Evolutionary conservation across 2,113 vertebrate genomes (phyloP).

Genomic region (Gobiocypris rarus): DNA sequence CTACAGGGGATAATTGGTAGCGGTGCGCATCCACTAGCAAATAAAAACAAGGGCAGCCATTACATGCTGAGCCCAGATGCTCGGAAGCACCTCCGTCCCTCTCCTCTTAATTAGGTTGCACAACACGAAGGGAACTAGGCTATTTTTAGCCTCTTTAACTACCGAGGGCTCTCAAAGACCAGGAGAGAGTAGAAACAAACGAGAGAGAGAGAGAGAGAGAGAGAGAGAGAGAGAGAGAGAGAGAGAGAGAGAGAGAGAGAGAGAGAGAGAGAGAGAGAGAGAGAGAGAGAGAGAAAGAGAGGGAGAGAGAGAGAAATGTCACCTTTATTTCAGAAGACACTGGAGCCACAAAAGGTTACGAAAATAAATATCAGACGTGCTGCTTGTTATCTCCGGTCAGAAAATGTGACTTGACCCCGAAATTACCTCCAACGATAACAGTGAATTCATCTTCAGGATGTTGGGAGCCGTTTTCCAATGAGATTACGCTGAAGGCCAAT

Average conservation of each 20-base stretch:
- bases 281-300: not conserved
- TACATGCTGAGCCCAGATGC: constrained; percentile 55
- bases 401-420: constrained; percentile 19
- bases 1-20: constrained; percentile 54
- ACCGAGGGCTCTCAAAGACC: constrained; percentile 44
- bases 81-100: constrained; percentile 53
- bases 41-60: constrained; percentile 47
- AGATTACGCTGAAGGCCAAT: constrained; percentile 28
- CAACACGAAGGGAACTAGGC: constrained; percentile 38
- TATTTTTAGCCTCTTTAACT: constrained; percentile 57
- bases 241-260: not conserved
- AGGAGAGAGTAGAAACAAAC: constrained; percentile 16
- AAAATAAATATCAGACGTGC: constrained; percentile 32
- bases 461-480: not conserved
- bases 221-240: no score
- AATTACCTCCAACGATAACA: not conserved
- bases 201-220: not conserved
- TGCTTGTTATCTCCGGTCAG: constrained; percentile 23
- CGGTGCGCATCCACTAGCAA: constrained; percentile 39
- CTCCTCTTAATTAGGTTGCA: constrained; percentile 62
- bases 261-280: not conserved
- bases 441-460: constrained; percentile 12
- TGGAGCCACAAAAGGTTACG: constrained; percentile 30
- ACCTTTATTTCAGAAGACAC: constrained; percentile 54
- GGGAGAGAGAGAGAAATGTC: constrained; percentile 36